Percentiles rank a stretch among this genome's conserved stretches.
Conservation (phyloP, 1,140 invertebrate genomes). For the Drosophila pectinifera region DNA sequence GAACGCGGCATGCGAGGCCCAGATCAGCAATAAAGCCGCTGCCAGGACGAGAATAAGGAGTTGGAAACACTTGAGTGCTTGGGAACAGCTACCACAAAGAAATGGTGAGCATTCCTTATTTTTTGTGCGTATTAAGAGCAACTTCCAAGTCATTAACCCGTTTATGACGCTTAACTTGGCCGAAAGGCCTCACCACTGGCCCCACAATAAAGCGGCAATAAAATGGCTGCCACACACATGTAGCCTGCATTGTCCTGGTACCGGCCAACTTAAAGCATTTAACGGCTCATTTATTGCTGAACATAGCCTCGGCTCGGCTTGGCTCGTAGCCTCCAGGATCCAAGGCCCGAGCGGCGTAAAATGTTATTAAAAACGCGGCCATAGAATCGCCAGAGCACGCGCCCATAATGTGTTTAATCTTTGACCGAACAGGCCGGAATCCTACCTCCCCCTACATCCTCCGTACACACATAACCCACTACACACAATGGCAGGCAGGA, state of each 20-base stretch:
- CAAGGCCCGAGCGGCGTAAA: conserved; percentile 58
- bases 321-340: conserved; percentile 3
- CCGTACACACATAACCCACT: no score
- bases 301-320: conserved; percentile 24
- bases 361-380: conserved; percentile 71
- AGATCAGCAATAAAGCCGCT: conserved; percentile 42
- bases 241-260: background rate
- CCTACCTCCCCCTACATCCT: conserved; percentile 4
- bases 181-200: conserved; percentile 54
- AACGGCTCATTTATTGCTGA: conserved; percentile 79
- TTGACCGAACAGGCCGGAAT: conserved; percentile 48
- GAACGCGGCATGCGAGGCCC: conserved; percentile 45
- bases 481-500: conserved; percentile 13
- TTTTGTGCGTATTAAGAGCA: conserved; percentile 70
- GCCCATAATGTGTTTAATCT: conserved; percentile 73
- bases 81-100: conserved; percentile 3
- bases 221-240: conserved; percentile 52
- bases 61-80: conserved; percentile 39
- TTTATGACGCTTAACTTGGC: conserved; percentile 79
- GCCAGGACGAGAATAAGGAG: conserved; percentile 28
- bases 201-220: conserved; percentile 81
- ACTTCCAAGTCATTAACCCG: conserved; percentile 83
- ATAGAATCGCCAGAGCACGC: conserved; percentile 36
- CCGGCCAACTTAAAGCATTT: conserved; percentile 72
- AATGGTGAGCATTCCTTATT: conserved; percentile 38